Conservation (phyloP, 2,113 vertebrate genomes). For the Colaptes auratus region DNA sequence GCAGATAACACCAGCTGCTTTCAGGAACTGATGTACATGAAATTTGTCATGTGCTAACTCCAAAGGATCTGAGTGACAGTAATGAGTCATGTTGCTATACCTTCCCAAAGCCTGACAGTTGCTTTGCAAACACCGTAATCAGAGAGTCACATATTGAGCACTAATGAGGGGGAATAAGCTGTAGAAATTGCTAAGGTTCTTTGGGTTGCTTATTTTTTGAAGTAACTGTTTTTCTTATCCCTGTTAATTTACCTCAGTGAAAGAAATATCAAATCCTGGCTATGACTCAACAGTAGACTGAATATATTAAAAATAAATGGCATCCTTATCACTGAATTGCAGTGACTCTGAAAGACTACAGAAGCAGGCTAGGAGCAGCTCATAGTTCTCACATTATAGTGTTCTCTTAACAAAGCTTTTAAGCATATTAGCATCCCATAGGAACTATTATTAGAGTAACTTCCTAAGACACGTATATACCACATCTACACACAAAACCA, state of each 20-base stretch:
- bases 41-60: neutral
- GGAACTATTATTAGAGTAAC: neutral
- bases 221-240: neutral
- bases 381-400: neutral
- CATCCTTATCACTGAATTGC: slow-evolving; percentile 12
- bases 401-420: neutral
- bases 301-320: slow-evolving; percentile 34
- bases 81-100: slow-evolving; percentile 11
- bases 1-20: neutral
- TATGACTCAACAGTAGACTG: slow-evolving; percentile 14
- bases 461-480: neutral
- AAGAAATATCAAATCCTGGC: neutral
- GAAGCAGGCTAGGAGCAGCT: neutral
- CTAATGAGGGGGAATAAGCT: neutral
- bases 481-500: neutral
- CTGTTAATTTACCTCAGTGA: neutral
- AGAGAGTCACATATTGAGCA: neutral
- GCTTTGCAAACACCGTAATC: slow-evolving; percentile 3
- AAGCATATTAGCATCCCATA: neutral
- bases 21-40: neutral
- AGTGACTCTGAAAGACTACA: neutral
- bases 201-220: neutral
- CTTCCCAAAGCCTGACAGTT: neutral
- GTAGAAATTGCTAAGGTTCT: neutral
- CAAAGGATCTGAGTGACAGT: slow-evolving; percentile 10